Evolutionary conservation across 2,888 invertebrate genomes (phyloP).

Genomic region (Thalpophila matura): DNA sequence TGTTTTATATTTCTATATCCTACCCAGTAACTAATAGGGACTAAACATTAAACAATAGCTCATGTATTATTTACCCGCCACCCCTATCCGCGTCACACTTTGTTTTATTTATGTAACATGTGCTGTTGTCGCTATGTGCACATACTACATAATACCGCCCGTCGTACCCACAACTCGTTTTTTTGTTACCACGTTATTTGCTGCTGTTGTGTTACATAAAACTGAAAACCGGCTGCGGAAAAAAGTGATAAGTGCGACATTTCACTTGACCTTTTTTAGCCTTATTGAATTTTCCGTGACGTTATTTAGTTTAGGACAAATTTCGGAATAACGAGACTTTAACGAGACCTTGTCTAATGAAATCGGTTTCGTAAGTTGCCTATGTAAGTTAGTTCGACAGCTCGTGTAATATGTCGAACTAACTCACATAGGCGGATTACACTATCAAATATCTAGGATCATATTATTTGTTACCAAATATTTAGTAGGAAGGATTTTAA

Average conservation of each 20-base stretch:
- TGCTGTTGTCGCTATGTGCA: slow-evolving; percentile 10
- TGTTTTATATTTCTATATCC: too few relatives aligned
- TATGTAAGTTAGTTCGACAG: background rate
- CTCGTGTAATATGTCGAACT: background rate
- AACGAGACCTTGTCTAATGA: background rate
- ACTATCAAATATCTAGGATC: too few relatives aligned
- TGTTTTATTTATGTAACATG: slow-evolving; percentile 58
- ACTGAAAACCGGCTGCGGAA: background rate
- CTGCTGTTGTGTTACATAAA: background rate
- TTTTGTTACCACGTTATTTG: slow-evolving; percentile 24
- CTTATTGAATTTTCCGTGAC: background rate
- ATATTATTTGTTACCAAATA: too few relatives aligned
- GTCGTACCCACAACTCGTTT: slow-evolving; percentile 16
- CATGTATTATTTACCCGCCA: slow-evolving; percentile 27
- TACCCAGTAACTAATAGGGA: slow-evolving; percentile 1
- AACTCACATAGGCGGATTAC: too few relatives aligned
- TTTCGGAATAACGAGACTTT: background rate
- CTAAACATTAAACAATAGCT: slow-evolving; percentile 25
- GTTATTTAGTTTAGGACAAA: background rate
- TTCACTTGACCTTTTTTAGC: background rate
- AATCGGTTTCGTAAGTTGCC: too few relatives aligned
- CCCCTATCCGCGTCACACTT: slow-evolving; percentile 40
- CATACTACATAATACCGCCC: slow-evolving; percentile 15
- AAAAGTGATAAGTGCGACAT: background rate
- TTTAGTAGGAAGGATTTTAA: too few relatives aligned